phyloP scores from a whole-genome alignment of 1,140 invertebrate species.

The Zaprionus ornatus region DNA sequence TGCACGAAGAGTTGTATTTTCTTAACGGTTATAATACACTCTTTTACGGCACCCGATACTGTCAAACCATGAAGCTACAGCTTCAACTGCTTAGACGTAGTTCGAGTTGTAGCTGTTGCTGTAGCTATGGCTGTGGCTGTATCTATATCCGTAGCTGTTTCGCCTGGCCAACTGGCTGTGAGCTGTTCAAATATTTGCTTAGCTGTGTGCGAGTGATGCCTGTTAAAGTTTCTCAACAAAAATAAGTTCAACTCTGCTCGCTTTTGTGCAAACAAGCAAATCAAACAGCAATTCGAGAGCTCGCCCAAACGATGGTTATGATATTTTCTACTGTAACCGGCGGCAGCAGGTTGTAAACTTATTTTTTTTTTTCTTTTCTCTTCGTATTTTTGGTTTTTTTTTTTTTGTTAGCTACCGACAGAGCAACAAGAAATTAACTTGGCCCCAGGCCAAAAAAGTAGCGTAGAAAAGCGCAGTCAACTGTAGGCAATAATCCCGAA shows the following conservation, averaged over 20 bases:
- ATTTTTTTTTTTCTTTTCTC: not conserved
- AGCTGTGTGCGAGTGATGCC: constrained; percentile 63
- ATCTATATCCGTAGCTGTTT: constrained; percentile 8
- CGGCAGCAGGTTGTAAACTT: constrained; percentile 40
- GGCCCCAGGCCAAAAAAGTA: constrained; percentile 53
- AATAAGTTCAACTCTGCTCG: constrained; percentile 63
- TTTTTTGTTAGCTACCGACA: not conserved
- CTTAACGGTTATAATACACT: constrained; percentile 47
- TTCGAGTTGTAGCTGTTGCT: not conserved
- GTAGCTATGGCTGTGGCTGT: not conserved
- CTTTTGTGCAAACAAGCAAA: constrained; percentile 69
- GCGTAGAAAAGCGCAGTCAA: constrained; percentile 56
- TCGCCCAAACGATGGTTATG: constrained; percentile 38
- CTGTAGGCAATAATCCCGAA: constrained; percentile 52
- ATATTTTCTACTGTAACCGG: constrained; percentile 40
- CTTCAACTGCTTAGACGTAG: not conserved
- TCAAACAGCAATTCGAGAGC: constrained; percentile 70
- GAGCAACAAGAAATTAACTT: constrained; percentile 20
- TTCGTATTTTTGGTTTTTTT: not conserved
- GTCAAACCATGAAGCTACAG: constrained; percentile 15
- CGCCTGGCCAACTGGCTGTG: constrained; percentile 31
- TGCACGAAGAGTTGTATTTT: constrained; percentile 28
- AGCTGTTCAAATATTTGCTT: constrained; percentile 73
- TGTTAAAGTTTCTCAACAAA: constrained; percentile 46
- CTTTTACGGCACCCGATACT: constrained; percentile 38